phyloP scores from a whole-genome alignment of 2,888 invertebrate species.

The Onthophagus sagittarius region DNA sequence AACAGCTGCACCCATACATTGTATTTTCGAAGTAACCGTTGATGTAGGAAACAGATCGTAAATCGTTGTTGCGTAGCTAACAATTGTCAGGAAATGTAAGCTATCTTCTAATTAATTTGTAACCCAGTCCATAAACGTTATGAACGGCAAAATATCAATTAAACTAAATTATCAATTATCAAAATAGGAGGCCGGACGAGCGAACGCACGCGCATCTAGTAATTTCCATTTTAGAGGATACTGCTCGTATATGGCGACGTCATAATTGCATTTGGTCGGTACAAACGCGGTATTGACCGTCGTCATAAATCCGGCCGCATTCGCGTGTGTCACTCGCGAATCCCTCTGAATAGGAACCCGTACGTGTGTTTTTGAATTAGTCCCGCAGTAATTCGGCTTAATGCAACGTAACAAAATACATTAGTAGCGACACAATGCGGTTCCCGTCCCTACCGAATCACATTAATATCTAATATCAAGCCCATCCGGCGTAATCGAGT shows the following conservation, averaged over 20 bases:
- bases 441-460: not conserved
- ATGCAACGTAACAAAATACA: not conserved
- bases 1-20: not conserved
- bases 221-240: not conserved
- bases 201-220: not conserved
- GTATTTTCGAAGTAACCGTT: too few relatives aligned
- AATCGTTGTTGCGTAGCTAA: too few relatives aligned
- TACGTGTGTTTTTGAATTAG: not conserved
- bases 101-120: not conserved
- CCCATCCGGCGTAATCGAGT: not conserved
- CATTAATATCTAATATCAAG: not conserved
- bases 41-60: too few relatives aligned
- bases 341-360: not conserved
- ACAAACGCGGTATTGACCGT: not conserved
- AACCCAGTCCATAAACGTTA: not conserved
- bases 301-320: not conserved
- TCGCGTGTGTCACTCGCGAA: not conserved
- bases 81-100: not conserved
- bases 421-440: not conserved
- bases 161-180: not conserved
- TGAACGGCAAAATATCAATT: not conserved
- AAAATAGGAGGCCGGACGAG: not conserved
- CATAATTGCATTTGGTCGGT: not conserved
- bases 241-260: not conserved
- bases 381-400: not conserved